Evolutionary conservation across 2,113 vertebrate genomes (phyloP).

Genomic region (Perca flavescens): DNA sequence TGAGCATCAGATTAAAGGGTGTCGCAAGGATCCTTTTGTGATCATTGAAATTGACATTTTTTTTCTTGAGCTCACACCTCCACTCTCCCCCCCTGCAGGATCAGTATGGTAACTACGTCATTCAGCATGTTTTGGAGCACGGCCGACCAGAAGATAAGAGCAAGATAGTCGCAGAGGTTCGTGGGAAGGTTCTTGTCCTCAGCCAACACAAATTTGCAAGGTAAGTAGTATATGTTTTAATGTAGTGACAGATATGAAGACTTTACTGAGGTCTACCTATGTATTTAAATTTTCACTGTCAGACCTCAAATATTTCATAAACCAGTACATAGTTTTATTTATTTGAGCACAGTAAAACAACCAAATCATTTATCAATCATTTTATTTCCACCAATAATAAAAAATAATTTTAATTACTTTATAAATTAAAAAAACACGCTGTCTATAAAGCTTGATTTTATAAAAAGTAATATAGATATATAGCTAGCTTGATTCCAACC

Average conservation of each 20-base stretch:
- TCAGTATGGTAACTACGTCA: constrained; percentile 99
- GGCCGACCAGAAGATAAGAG: constrained; percentile 98
- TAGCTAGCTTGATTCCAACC: too few relatives aligned
- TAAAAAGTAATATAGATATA: too few relatives aligned
- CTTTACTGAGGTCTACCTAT: not conserved
- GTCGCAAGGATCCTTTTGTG: constrained; percentile 11
- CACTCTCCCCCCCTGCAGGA: constrained; percentile 84
- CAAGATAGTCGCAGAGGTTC: constrained; percentile 97
- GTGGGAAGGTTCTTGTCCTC: constrained; percentile 95
- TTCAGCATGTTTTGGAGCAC: constrained; percentile 98
- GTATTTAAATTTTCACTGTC: not conserved
- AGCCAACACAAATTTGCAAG: constrained; percentile 99
- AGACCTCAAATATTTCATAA: too few relatives aligned
- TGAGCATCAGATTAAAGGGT: constrained; percentile 41
- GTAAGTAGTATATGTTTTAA: constrained; percentile 74
- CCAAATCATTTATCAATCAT: too few relatives aligned
- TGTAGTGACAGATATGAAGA: not conserved
- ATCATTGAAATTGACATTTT: not conserved
- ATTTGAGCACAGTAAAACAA: too few relatives aligned
- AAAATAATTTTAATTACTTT: too few relatives aligned
- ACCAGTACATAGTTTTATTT: too few relatives aligned
- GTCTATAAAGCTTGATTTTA: too few relatives aligned
- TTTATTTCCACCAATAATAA: too few relatives aligned
- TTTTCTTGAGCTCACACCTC: constrained; percentile 1
- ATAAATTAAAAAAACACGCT: too few relatives aligned